These are phyloP conservation scores for Ashinkailepas kermadecensis DNA, from an alignment of 2,888 invertebrate genomes.

Conservation along the genomic window DNA sequence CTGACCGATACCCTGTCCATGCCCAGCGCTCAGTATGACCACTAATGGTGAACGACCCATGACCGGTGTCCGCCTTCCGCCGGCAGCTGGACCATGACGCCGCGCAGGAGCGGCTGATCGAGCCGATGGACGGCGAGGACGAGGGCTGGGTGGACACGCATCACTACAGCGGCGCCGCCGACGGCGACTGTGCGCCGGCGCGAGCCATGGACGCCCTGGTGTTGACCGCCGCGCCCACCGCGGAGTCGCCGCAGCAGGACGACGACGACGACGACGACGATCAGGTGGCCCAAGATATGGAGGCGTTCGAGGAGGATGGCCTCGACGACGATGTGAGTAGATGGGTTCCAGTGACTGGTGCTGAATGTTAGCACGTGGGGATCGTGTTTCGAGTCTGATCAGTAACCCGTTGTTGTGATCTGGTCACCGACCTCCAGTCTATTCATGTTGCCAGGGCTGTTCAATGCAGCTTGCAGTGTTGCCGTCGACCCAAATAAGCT, in stretches of 20 bases:
- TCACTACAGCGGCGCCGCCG: conserved; percentile 63
- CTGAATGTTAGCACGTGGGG: background rate
- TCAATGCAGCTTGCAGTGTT: too few species aligned
- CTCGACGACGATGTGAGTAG: conserved; percentile 59
- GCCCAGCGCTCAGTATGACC: too few species aligned
- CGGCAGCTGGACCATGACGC: conserved; percentile 79
- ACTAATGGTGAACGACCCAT: too few species aligned
- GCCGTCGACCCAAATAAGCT: too few species aligned
- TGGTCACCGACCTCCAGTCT: background rate
- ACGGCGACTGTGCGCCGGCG: conserved; percentile 45
- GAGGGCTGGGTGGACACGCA: conserved; percentile 99
- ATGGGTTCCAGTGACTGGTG: too few species aligned
- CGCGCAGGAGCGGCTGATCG: conserved; percentile 71
- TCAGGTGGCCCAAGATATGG: conserved; percentile 93
- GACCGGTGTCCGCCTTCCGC: background rate
- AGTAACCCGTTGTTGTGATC: background rate
- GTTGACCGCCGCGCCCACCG: too few species aligned
- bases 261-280: conserved; percentile 78
- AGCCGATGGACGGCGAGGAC: conserved; percentile 38
- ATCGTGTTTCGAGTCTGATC: background rate
- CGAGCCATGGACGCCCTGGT: background rate
- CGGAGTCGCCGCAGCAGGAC: conserved; percentile 35
- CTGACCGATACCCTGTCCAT: too few species aligned
- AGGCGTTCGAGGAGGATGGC: conserved; percentile 93
- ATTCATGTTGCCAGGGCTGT: too few species aligned